A percentile compares a stretch with the other conserved stretches of the same genome.
phyloP scores from a whole-genome alignment of 2,888 invertebrate genomes.

The Polyploca ridens region DNA sequence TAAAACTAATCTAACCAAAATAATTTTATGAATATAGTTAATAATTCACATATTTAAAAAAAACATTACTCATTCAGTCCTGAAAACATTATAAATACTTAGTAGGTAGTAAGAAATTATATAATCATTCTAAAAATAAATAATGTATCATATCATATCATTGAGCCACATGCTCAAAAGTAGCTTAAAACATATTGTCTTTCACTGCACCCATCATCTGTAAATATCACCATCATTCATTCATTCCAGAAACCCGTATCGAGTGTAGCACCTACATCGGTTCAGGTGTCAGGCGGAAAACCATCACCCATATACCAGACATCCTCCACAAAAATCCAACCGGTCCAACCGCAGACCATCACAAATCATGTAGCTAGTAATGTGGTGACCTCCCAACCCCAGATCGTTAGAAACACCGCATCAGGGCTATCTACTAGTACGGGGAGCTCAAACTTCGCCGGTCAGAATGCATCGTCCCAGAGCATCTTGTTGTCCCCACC shows the following conservation, averaged over 20 bases:
- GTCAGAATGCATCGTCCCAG: constrained; percentile 71
- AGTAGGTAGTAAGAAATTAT: too few species aligned
- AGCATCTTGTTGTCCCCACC: constrained; percentile 84
- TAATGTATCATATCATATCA: neutral
- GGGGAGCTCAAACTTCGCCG: constrained; percentile 69
- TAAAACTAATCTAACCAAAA: too few species aligned
- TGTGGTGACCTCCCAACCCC: constrained; percentile 76
- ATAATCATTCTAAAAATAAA: too few species aligned
- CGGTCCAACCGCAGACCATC: constrained; percentile 91
- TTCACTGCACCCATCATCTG: constrained; percentile 59
- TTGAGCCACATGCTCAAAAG: constrained; percentile 2
- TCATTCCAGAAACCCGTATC: constrained; percentile 92
- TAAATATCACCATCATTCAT: constrained; percentile 79
- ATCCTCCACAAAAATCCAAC: constrained; percentile 92
- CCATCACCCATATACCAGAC: constrained; percentile 92
- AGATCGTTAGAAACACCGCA: constrained; percentile 80
- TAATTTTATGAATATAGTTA: too few species aligned
- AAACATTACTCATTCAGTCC: too few species aligned
- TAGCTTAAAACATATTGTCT: constrained; percentile 32
- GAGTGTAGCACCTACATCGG: constrained; percentile 92
- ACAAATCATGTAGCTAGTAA: constrained; percentile 79
- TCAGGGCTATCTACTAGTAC: constrained; percentile 79
- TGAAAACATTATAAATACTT: too few species aligned
- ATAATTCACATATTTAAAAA: too few species aligned
- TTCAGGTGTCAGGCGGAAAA: constrained; percentile 87